Evolutionary conservation across 2,113 vertebrate species (phyloP), one percentile per base, ranked within the genome.

Genomic region (Tringa solitaria): DNA sequence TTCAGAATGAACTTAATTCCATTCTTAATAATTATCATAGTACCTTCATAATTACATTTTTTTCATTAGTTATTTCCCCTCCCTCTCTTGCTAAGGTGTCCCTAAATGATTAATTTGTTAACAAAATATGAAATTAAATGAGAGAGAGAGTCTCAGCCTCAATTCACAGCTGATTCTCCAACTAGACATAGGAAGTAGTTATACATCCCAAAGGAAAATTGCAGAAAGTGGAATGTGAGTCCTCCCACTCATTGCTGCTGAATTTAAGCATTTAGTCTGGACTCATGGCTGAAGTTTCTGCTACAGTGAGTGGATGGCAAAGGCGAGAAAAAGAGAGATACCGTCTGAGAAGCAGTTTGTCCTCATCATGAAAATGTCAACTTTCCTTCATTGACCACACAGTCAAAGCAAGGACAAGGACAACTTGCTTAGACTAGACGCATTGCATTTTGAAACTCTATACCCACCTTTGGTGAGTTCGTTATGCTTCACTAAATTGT

Each of bases 401-500:
- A 64, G 35, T 72, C 48, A 35, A 92, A 81, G 70, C 84, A 87
- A 95, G 73, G 76, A 95, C 80, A 93, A 92, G 91, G 86, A 67
- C 83, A 78, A 56, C 51, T 89, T 92, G 13, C 51, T 79, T 74
- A 73, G 21, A 46, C 21, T 50, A 23, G 15, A n/a, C 27, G 26
- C 0, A 1, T 45, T 84, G 45, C 54, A 78, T 78, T 41, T 64
- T 77, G 51, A 89, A 95, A 35, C 18, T 86, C 32, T 54, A 63
- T 81, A 46, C 18, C 8, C 27, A 48, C 14, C 35, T 43, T 56
- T 60, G 26, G 18, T 32, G 82, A 85, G 57, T 67, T 89, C 43
- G 86, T 95, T 95, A 70, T 92, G 69, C 64, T 87, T 79, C 93
- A 84, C 64, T 89, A 92, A 89, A 78, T 75, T 75, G 77, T 89